phyloP scores from a whole-genome alignment of 2,888 invertebrate species.

The Drosophila trichaetosa region DNA sequence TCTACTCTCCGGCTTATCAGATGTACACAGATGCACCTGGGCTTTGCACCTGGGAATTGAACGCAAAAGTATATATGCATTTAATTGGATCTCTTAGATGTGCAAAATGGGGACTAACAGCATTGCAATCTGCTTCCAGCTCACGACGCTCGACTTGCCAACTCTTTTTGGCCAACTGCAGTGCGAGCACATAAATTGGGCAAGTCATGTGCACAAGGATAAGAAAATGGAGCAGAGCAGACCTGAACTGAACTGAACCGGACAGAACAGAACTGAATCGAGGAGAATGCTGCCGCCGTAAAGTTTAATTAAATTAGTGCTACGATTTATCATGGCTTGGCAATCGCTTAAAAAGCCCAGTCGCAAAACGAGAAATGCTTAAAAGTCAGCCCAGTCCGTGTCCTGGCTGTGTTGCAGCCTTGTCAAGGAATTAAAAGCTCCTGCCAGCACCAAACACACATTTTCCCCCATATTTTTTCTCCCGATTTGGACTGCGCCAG shows the following conservation, averaged over 20 bases:
- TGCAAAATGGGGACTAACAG: conserved; percentile 21
- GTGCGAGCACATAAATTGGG: conserved; percentile 54
- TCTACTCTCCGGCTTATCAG: not conserved
- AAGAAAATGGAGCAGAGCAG: conserved; percentile 45
- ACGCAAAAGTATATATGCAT: conserved; percentile 42
- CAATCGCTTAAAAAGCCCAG: conserved; percentile 78
- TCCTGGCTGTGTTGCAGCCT: conserved; percentile 61
- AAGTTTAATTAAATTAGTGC: conserved; percentile 80
- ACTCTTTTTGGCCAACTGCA: conserved; percentile 36
- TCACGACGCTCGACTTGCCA: conserved; percentile 12
- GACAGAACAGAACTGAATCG: not conserved
- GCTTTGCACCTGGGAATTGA: conserved; percentile 16
- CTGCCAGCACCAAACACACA: conserved; percentile 53
- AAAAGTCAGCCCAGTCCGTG: conserved; percentile 45
- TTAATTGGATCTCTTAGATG: conserved; percentile 73
- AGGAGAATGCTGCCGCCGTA: conserved; percentile 43
- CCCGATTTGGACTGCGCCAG: conserved; percentile 42
- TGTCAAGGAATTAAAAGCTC: conserved; percentile 72
- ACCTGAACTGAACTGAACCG: not conserved
- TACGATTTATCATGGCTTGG: conserved; percentile 74
- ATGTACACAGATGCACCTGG: not conserved
- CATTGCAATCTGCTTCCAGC: conserved; percentile 19
- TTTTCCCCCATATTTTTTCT: conserved; percentile 8
- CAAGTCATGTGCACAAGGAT: conserved; percentile 64
- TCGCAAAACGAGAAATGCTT: conserved; percentile 63